phyloP scores from a whole-genome alignment of 2,888 invertebrate species.

The Lamellibrachia columna region DNA sequence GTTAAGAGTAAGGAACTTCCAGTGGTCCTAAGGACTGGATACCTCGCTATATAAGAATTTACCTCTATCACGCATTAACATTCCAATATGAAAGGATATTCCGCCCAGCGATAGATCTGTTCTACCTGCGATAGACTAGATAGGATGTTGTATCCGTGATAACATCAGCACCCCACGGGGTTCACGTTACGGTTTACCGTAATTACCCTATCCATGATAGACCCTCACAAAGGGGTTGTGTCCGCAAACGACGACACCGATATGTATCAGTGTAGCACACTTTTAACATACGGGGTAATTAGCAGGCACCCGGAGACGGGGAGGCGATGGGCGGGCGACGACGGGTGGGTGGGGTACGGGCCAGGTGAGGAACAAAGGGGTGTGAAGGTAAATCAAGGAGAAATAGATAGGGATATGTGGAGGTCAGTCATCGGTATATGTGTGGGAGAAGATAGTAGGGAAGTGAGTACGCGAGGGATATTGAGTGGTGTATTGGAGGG shows the following conservation, averaged over 20 bases:
- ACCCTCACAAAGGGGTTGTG: not conserved
- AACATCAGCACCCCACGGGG: not conserved
- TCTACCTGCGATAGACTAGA: not conserved
- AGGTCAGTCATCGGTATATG: constrained; percentile 13
- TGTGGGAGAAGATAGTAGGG: constrained; percentile 2
- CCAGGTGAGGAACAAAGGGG: not conserved
- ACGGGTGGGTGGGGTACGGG: not conserved
- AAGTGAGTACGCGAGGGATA: not conserved
- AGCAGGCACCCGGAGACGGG: not conserved
- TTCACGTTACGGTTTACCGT: not conserved
- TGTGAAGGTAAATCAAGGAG: constrained; percentile 18
- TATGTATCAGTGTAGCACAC: not conserved
- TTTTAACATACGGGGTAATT: not conserved
- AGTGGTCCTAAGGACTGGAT: no score
- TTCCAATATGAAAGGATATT: not conserved
- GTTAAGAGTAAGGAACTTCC: no score
- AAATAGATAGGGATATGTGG: constrained; percentile 26
- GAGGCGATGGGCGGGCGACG: not conserved
- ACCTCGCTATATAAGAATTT: no score
- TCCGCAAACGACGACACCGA: not conserved
- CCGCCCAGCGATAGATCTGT: not conserved
- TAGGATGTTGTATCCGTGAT: not conserved
- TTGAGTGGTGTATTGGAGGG: not conserved
- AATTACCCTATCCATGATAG: not conserved
- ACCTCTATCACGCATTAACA: not conserved